A percentile compares a stretch with the other conserved stretches of the same genome.
Conservation (phyloP, 2,888 invertebrate species). For the Pterostichus niger region DNA sequence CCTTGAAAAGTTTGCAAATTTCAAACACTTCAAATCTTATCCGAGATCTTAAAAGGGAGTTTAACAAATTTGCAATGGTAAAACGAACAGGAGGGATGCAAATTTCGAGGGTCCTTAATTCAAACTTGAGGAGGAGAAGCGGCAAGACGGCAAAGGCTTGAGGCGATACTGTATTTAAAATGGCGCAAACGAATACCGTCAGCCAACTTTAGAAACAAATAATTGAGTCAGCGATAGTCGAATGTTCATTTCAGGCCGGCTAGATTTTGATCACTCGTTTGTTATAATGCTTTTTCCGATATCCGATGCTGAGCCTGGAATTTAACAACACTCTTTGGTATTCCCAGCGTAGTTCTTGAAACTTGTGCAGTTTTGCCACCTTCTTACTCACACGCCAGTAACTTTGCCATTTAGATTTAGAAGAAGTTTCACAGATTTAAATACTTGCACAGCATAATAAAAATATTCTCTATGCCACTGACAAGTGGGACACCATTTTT, state of each 20-base stretch:
- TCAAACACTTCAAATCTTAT: conserved; percentile 64
- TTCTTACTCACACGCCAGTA: neutral
- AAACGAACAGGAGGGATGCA: conserved; percentile 61
- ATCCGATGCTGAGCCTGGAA: conserved; percentile 30
- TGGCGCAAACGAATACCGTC: conserved; percentile 40
- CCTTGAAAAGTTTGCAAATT: conserved; percentile 65
- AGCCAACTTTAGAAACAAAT: conserved; percentile 65
- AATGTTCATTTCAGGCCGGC: conserved; percentile 47
- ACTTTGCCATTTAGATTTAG: too few species aligned
- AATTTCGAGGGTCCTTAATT: conserved; percentile 58
- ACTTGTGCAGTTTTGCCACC: neutral
- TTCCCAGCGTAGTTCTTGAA: conserved; percentile 4
- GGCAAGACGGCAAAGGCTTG: conserved; percentile 44
- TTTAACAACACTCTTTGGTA: conserved; percentile 32
- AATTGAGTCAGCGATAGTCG: conserved; percentile 63
- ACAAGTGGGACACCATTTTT: too few species aligned
- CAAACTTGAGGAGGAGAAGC: conserved; percentile 20
- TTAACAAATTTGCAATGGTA: conserved; percentile 67
- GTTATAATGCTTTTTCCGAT: conserved; percentile 44
- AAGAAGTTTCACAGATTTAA: too few species aligned
- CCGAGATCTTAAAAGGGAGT: conserved; percentile 66
- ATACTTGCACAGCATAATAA: too few species aligned
- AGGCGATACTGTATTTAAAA: conserved; percentile 65
- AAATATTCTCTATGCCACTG: too few species aligned
- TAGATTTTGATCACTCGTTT: conserved; percentile 55